Evolutionary conservation across 2,797 vertebrate genomes (phyloP).

Genomic region (Spondyliosoma cantharus): DNA sequence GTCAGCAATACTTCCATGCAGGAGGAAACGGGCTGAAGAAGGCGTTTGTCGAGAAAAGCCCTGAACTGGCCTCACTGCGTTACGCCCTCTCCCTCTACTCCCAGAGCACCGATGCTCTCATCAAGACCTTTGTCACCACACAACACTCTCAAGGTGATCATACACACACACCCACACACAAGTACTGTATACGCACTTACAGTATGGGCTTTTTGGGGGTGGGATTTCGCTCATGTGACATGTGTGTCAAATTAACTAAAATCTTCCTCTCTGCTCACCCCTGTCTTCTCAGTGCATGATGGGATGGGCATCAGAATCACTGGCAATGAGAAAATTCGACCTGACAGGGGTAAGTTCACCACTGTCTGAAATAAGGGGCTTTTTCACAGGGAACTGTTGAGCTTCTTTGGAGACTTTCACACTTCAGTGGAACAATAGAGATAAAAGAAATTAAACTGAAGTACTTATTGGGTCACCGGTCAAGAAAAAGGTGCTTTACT

Average conservation of each 20-base stretch:
- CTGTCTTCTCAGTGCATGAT: slow-evolving; percentile 87
- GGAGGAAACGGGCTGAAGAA: slow-evolving; percentile 97
- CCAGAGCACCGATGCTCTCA: slow-evolving; percentile 95
- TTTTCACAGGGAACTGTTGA: neutral
- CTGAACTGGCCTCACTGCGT: slow-evolving; percentile 92
- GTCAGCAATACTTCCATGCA: slow-evolving; percentile 96
- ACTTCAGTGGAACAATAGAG: neutral
- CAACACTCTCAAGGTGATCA: slow-evolving; percentile 92
- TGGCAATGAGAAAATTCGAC: slow-evolving; percentile 90
- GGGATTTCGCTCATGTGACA: too few relatives aligned
- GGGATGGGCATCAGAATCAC: slow-evolving; percentile 97
- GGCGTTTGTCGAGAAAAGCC: slow-evolving; percentile 94
- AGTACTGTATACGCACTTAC: too few relatives aligned
- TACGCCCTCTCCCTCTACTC: slow-evolving; percentile 97
- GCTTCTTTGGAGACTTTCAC: neutral
- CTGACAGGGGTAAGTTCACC: slow-evolving; percentile 89
- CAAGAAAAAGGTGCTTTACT: neutral
- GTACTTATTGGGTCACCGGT: neutral
- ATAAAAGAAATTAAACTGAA: neutral
- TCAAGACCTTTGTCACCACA: slow-evolving; percentile 96
- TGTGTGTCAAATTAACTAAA: neutral
- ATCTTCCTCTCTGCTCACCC: slow-evolving; percentile 4
- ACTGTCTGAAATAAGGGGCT: neutral
- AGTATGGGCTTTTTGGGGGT: fast-evolving
- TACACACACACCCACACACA: neutral